Conservation (phyloP, 2,113 vertebrate genomes). For the Malaclemys terrapin region DNA sequence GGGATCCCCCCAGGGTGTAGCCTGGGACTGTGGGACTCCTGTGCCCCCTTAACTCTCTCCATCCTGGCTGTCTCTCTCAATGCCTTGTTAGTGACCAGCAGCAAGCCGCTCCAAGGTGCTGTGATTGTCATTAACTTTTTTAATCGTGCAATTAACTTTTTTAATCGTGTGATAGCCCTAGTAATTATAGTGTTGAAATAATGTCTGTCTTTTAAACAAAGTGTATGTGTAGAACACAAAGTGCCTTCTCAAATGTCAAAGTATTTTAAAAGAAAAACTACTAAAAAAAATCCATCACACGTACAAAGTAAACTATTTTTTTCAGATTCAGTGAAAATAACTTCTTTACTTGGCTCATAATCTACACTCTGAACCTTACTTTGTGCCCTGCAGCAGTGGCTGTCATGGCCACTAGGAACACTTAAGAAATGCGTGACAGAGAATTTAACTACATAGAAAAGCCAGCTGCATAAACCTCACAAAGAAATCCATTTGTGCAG, state of each 20-base stretch:
- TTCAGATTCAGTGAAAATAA: background rate
- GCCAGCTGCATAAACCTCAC: background rate
- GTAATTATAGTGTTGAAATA: background rate
- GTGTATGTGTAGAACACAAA: background rate
- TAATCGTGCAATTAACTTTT: too few relatives aligned
- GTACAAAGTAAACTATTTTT: background rate
- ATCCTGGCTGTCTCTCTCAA: too few relatives aligned
- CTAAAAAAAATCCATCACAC: background rate
- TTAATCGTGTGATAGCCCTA: too few relatives aligned
- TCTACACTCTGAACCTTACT: background rate
- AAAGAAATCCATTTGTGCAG: background rate
- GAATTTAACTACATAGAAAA: background rate
- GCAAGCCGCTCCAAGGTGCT: too few relatives aligned
- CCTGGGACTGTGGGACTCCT: too few relatives aligned
- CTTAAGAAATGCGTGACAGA: background rate
- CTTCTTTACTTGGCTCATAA: background rate
- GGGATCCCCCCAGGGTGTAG: too few relatives aligned
- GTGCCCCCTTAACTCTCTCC: too few relatives aligned
- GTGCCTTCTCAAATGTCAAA: background rate
- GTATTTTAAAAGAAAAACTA: background rate
- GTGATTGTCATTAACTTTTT: too few relatives aligned
- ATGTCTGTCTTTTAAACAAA: background rate
- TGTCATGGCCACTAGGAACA: background rate
- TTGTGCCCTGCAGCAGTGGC: background rate
- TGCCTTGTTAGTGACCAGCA: too few relatives aligned